phyloP scores from a whole-genome alignment of 2,113 vertebrate species.

The Polypterus bichir region DNA sequence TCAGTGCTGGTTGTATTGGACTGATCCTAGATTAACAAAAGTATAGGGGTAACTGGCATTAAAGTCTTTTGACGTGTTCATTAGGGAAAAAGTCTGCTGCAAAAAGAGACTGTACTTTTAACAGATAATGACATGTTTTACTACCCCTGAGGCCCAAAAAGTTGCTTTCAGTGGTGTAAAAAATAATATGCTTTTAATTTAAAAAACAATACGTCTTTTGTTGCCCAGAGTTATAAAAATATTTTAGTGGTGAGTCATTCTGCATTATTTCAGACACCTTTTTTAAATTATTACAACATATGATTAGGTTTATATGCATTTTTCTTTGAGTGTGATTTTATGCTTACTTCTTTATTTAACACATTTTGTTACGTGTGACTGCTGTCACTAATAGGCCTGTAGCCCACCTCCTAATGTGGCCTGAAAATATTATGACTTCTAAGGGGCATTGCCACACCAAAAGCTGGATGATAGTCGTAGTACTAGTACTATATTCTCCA shows the following conservation, averaged over 20 bases:
- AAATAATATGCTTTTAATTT: conserved; percentile 55
- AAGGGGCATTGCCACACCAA: no score
- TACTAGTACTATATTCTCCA: no score
- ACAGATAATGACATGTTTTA: conserved; percentile 49
- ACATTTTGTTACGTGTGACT: no score
- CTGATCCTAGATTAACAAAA: conserved; percentile 40
- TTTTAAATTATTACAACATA: conserved; percentile 2
- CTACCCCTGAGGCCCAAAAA: conserved; percentile 30
- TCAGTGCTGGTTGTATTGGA: conserved; percentile 31
- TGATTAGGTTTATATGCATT: conserved; percentile 2
- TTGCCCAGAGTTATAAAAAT: conserved; percentile 35
- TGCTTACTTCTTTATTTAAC: no score
- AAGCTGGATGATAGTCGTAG: no score
- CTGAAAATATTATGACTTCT: no score
- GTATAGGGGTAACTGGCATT: conserved; percentile 45
- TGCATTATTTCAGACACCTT: conserved; percentile 3
- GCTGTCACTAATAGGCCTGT: no score
- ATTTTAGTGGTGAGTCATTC: conserved; percentile 35
- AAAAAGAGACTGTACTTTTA: conserved; percentile 40
- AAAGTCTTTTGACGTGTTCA: conserved; percentile 51
- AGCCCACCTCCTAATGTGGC: no score
- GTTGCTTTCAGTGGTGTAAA: conserved; percentile 35
- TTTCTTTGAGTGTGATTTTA: no score
- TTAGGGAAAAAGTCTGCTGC: conserved; percentile 40
- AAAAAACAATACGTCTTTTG: conserved; percentile 40